Evolutionary conservation across 1,140 invertebrate species (phyloP).

Genomic region (Daktulosphaira vitifoliae): DNA sequence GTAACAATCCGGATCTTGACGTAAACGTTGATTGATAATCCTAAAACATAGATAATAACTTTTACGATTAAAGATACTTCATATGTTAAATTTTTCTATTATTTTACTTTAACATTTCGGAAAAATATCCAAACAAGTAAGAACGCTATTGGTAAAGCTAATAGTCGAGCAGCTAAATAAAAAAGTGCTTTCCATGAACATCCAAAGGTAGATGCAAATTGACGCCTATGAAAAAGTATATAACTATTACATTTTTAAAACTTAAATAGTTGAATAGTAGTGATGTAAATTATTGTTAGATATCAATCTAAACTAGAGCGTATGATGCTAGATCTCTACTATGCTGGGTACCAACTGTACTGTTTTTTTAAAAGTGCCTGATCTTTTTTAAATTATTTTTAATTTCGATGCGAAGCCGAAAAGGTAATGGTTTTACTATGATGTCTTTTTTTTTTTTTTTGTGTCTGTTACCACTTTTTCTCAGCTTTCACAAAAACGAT

Average conservation of each 20-base stretch:
- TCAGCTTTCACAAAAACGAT: no score
- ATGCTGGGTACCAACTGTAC: no score
- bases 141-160: conserved; percentile 67
- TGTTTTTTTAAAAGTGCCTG: no score
- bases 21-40: conserved; percentile 64
- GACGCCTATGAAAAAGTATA: conserved; percentile 51
- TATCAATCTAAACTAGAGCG: background rate
- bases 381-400: no score
- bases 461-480: no score
- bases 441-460: no score
- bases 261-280: no score
- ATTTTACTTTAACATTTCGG: conserved; percentile 56
- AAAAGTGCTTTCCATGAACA: conserved; percentile 62
- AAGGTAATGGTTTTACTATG: no score
- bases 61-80: no score
- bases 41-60: conserved; percentile 40
- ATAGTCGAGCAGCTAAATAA: conserved; percentile 61
- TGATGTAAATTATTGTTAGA: no score
- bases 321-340: background rate
- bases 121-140: conserved; percentile 74
- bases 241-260: background rate
- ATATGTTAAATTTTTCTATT: no score
- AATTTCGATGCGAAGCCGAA: no score
- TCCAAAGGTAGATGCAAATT: conserved; percentile 65
- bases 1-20: conserved; percentile 66